phyloP scores from a whole-genome alignment of 2,113 vertebrate genomes.

The Spermophilus dauricus region DNA sequence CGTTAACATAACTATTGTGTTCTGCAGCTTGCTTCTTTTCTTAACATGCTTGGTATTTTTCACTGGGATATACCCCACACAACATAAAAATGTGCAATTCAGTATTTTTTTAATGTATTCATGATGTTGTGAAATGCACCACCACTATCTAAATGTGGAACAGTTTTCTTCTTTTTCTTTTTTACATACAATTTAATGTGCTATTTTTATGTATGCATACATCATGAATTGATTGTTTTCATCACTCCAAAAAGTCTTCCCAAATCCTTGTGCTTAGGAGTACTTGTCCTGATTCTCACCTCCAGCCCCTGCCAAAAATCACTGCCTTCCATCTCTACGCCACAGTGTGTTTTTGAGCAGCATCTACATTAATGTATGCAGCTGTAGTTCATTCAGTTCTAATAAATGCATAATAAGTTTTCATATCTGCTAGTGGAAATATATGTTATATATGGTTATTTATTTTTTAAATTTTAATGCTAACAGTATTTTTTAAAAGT shows the following conservation, averaged over 20 bases:
- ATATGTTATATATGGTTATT: not conserved
- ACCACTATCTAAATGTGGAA: not conserved
- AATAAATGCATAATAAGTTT: not conserved
- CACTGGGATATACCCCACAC: not conserved
- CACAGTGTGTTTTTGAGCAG: too few species aligned
- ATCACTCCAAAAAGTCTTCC: not conserved
- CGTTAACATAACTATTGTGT: not conserved
- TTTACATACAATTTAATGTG: too few species aligned
- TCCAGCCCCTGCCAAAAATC: too few species aligned
- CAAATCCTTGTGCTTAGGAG: not conserved
- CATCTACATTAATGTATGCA: fast-evolving
- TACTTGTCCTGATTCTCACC: fast-evolving
- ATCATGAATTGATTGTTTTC: not conserved
- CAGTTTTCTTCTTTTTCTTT: too few species aligned
- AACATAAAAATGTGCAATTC: not conserved
- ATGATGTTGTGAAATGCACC: not conserved
- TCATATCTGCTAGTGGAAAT: not conserved
- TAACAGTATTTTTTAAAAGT: not conserved
- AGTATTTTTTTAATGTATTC: not conserved
- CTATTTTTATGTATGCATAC: too few species aligned
- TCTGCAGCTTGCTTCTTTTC: not conserved
- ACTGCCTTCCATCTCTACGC: too few species aligned
- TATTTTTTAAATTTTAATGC: not conserved
- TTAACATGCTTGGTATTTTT: not conserved
- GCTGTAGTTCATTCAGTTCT: not conserved